Percentiles rank a stretch among this genome's conserved stretches.
These are phyloP conservation scores for Cavia aperea DNA, from an alignment of 2,113 vertebrate genomes.

Conservation along the genomic window DNA sequence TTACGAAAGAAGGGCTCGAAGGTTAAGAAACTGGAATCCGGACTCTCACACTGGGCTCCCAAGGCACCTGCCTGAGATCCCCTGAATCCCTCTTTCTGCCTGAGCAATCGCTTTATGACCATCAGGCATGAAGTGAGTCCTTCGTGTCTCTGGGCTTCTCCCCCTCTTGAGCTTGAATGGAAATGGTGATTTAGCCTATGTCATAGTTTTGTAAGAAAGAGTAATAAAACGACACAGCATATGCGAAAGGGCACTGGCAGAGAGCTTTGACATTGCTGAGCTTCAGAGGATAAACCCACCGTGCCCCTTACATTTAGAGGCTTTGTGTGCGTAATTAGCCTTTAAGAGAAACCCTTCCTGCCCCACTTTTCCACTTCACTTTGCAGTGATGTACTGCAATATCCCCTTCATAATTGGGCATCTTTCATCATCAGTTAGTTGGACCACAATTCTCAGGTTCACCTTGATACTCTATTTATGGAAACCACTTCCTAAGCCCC, in stretches of 20 bases:
- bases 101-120: no score
- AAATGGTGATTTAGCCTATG: neutral
- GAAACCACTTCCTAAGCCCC: neutral
- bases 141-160: neutral
- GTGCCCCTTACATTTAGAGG: neutral
- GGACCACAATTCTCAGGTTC: constrained; percentile 1
- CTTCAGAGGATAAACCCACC: neutral
- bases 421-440: neutral
- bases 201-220: neutral
- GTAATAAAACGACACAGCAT: neutral
- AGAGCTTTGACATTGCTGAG: neutral
- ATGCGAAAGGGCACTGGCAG: neutral
- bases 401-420: neutral
- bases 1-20: neutral
- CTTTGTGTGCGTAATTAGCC: neutral
- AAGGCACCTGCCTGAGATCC: rapidly evolving
- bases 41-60: neutral
- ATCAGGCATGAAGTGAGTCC: neutral
- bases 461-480: neutral
- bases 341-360: neutral
- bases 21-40: neutral
- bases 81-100: neutral
- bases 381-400: neutral
- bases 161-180: neutral
- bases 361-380: neutral